Percentiles rank a stretch among this genome's conserved stretches.
These are phyloP conservation scores for Cryptotis parvus DNA, from an alignment of 2,113 vertebrate species.

Conservation along the genomic window DNA sequence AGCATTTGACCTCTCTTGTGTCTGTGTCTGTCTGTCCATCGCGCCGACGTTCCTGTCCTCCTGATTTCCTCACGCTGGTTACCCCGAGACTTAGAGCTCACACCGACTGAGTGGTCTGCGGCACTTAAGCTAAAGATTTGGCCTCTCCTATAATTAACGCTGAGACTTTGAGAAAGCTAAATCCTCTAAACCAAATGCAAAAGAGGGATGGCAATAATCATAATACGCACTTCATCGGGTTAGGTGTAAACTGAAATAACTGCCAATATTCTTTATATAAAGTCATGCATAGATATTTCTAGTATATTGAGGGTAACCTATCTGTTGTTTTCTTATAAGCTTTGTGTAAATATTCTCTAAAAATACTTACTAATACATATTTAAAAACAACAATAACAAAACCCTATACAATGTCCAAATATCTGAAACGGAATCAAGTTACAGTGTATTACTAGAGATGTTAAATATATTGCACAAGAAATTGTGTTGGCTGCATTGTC, in stretches of 20 bases:
- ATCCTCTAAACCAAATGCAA: neutral
- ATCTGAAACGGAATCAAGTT: conserved; percentile 39
- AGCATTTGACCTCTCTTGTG: no score
- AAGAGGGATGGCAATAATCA: neutral
- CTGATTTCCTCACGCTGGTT: no score
- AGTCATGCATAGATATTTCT: conserved; percentile 15
- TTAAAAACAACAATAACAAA: conserved; percentile 29
- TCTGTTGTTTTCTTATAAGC: neutral
- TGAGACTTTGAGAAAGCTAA: conserved; percentile 18
- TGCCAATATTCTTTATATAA: neutral
- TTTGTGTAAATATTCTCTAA: neutral
- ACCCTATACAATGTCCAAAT: neutral
- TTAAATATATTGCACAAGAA: neutral
- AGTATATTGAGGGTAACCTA: conserved; percentile 17
- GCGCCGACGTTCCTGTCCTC: no score
- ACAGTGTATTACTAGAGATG: neutral
- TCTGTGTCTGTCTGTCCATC: no score
- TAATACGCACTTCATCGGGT: conserved; percentile 16
- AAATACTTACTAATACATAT: conserved; percentile 21
- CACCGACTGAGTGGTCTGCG: no score
- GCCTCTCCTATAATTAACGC: neutral
- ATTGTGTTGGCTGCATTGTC: neutral
- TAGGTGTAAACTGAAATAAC: conserved; percentile 43
- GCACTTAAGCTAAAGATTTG: neutral
- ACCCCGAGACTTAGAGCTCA: no score